phyloP scores from a whole-genome alignment of 2,113 vertebrate genomes.

The Chloroceryle aenea region DNA sequence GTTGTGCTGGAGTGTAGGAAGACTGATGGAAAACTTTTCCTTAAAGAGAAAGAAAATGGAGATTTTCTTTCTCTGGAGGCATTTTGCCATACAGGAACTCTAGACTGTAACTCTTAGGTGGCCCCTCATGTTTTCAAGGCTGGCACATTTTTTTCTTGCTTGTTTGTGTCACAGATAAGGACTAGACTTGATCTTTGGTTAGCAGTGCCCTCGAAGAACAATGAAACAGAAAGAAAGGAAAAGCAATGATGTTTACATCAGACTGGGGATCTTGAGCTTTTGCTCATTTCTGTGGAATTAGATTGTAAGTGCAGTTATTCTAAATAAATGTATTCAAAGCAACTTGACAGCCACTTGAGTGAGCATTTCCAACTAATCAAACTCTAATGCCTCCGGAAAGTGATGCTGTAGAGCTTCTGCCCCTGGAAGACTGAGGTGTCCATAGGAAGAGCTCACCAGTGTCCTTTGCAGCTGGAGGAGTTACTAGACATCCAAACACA shows the following conservation, averaged over 20 bases:
- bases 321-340: not conserved
- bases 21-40: not conserved
- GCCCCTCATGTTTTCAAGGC: not conserved
- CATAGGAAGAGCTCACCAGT: not conserved
- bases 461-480: not conserved
- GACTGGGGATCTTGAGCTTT: not conserved
- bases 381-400: not conserved
- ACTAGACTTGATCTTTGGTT: not conserved
- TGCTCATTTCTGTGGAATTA: not conserved
- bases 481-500: not conserved
- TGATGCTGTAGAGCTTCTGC: not conserved
- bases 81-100: not conserved
- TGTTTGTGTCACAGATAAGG: not conserved
- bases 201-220: not conserved
- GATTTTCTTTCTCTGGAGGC: not conserved
- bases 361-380: not conserved
- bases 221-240: not conserved
- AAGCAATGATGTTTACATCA: not conserved
- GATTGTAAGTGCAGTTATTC: not conserved
- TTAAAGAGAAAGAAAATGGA: not conserved
- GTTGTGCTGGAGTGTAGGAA: not conserved
- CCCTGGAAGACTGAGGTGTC: fast-evolving
- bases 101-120: not conserved
- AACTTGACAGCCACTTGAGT: not conserved
- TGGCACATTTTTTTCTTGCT: not conserved